These are phyloP conservation scores for Macrocentrus cingulum DNA, from an alignment of 1,140 invertebrate species.

Conservation along the genomic window DNA sequence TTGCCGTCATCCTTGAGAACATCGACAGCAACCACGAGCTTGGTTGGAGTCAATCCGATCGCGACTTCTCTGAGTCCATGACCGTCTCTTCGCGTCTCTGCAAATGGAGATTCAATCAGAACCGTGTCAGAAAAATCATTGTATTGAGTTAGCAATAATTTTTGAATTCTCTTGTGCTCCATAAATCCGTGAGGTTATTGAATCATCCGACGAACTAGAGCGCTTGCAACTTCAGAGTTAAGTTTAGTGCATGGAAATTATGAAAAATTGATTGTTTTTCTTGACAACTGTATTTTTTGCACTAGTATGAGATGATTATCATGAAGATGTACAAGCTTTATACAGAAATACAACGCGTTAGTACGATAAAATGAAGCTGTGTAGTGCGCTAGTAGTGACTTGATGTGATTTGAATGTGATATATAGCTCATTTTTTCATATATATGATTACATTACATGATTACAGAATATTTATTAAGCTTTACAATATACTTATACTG, in stretches of 20 bases:
- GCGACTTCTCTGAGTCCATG: conserved; percentile 61
- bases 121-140: conserved; percentile 62
- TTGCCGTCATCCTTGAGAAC: conserved; percentile 43
- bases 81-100: conserved; percentile 64
- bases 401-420: no score
- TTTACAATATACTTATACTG: conserved; percentile 5
- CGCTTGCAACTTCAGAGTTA: no score
- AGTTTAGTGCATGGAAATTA: no score
- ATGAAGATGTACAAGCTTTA: neutral
- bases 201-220: no score
- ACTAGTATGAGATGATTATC: neutral
- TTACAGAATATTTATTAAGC: neutral
- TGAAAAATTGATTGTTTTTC: neutral
- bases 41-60: conserved; percentile 62
- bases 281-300: no score
- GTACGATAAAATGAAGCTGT: neutral
- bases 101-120: conserved; percentile 65
- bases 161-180: conserved; percentile 61
- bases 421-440: neutral
- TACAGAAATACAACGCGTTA: neutral
- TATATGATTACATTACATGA: neutral
- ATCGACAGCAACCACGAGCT: conserved; percentile 62
- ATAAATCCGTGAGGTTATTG: conserved; percentile 26
- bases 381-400: neutral
- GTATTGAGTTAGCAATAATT: conserved; percentile 63